A percentile compares a stretch with the other conserved stretches of the same genome.
These are phyloP conservation scores for Charaxes varanes DNA, from an alignment of 1,140 invertebrate species.

Conservation along the genomic window DNA sequence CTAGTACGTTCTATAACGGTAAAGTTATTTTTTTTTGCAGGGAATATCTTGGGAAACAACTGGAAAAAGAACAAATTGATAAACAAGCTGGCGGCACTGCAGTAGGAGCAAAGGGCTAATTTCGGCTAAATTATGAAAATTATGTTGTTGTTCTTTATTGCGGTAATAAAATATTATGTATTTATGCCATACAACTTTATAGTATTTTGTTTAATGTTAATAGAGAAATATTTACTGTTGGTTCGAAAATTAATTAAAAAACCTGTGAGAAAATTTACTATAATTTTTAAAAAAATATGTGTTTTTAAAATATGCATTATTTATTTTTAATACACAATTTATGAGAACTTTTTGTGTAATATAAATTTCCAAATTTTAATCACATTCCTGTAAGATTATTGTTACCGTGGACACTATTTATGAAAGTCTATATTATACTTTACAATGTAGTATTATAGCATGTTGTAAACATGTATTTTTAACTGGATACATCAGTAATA, in stretches of 20 bases:
- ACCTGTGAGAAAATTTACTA: too few species aligned
- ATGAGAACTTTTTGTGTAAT: too few species aligned
- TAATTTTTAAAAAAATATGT: too few species aligned
- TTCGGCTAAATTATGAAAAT: neutral
- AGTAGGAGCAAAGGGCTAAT: slow-evolving; percentile 80
- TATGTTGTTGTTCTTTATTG: slow-evolving; percentile 41
- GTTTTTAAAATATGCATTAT: too few species aligned
- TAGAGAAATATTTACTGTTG: too few species aligned
- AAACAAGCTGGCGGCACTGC: slow-evolving; percentile 73
- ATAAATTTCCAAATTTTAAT: too few species aligned
- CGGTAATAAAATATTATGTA: slow-evolving; percentile 18
- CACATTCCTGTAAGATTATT: slow-evolving; percentile 32
- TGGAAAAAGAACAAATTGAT: slow-evolving; percentile 89
- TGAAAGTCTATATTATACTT: slow-evolving; percentile 23
- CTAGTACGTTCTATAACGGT: too few species aligned
- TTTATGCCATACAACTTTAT: too few species aligned
- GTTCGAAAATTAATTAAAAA: too few species aligned
- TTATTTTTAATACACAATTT: slow-evolving; percentile 13
- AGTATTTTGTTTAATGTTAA: too few species aligned
- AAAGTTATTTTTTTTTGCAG: slow-evolving; percentile 65
- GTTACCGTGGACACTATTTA: too few species aligned
- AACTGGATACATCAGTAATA: slow-evolving; percentile 19
- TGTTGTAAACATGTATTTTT: slow-evolving; percentile 13
- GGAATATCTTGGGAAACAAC: slow-evolving; percentile 97
- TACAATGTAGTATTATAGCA: slow-evolving; percentile 19